A percentile compares a stretch with the other conserved stretches of the same genome.
These are phyloP conservation scores for Helogale parvula DNA, from an alignment of 2,113 vertebrate species.

Conservation along the genomic window DNA sequence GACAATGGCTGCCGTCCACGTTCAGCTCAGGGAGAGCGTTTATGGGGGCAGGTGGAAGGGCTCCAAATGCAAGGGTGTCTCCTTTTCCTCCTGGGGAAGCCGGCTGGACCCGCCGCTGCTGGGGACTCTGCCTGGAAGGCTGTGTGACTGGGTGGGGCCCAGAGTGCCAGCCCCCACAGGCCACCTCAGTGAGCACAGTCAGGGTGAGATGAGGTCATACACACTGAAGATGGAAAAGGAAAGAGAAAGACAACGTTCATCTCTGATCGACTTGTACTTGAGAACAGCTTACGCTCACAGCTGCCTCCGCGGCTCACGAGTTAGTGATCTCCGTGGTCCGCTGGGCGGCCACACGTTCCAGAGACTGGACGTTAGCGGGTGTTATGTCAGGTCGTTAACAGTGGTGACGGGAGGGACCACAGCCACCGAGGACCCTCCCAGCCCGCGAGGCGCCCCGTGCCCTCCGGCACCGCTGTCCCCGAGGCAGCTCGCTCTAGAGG, in stretches of 20 bases:
- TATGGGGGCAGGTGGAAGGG: accelerated
- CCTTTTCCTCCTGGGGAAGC: not conserved
- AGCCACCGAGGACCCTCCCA: accelerated
- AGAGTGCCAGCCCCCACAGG: accelerated
- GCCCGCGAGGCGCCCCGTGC: accelerated
- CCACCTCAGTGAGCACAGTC: no score
- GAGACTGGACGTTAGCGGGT: not conserved
- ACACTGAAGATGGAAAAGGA: not conserved
- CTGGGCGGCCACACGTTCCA: not conserved
- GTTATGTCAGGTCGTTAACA: not conserved
- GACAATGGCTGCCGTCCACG: accelerated
- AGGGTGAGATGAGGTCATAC: not conserved
- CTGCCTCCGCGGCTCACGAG: accelerated
- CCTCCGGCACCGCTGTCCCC: accelerated
- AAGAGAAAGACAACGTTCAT: not conserved
- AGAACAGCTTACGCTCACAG: no score
- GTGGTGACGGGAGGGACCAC: accelerated
- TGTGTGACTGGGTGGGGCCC: not conserved
- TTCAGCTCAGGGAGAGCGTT: not conserved
- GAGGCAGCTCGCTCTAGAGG: accelerated
- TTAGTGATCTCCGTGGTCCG: not conserved
- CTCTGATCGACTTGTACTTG: not conserved
- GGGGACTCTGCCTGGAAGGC: not conserved
- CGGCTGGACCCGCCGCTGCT: accelerated
- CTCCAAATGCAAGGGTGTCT: accelerated